Evolutionary conservation across 1,140 invertebrate species (phyloP), one percentile per base, ranked within the genome.

Genomic region (Belonocnema kinseyi): DNA sequence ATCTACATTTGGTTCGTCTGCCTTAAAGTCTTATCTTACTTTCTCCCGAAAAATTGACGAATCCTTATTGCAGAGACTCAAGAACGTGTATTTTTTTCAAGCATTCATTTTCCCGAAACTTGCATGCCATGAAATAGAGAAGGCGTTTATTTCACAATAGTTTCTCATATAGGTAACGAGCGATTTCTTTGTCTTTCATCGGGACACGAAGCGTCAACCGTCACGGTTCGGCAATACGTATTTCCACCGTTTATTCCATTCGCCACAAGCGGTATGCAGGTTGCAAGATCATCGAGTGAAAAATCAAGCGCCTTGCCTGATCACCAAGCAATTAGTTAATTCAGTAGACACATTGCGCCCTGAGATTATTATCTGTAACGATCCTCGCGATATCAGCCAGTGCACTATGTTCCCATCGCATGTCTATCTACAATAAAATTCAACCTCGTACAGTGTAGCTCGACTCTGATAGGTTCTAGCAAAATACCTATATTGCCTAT

Each of bases 121-220:
- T 46, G 40, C 40, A 46, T 46, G 40, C 40, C 7, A 46, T 11
- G 40, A 46, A 46, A 46, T 46, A 46, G 40, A 46, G 40, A 46
- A 46, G 40, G 40, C 7, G 40, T 10, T 46, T 8, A 46, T 66
- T 66, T 66, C 26, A n/a, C 16, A 66, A 66, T 66, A 40, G 33
- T 61, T 66, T 66, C 61, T 66, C 61, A 5, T 66, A 66, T 13
- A 33, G 3, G 40, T 13, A 61, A 33, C 26, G 26, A 66, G 33
- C 83, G 75, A 83, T 79, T 72, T 85, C 76, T 80, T 80, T 74
- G 52, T 77, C 75, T 75, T 74, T 50, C 77, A 17, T 81, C 77
- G 72, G 51, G 80, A 77, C 73, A 77, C 78, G 73, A n/a, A 56
- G 52, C 53, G 73, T 75, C 58, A 80, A 74, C 0, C 75, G 71